A percentile compares a stretch with the other conserved stretches of the same genome.
Conservation (phyloP, 2,113 vertebrate species). For the Nesoenas mayeri region DNA sequence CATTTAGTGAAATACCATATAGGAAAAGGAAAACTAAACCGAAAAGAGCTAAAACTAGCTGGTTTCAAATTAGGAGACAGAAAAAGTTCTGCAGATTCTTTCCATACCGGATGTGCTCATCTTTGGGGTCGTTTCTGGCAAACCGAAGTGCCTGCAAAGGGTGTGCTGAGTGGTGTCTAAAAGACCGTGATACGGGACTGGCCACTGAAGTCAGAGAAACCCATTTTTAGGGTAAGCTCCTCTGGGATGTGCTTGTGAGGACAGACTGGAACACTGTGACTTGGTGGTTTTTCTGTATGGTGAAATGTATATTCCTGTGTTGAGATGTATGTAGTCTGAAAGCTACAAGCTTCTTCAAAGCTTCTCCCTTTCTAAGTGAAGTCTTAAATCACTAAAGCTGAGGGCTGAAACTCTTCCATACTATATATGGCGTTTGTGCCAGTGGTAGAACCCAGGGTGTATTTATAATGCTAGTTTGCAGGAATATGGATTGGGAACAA, state of each 20-base stretch:
- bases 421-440: slow-evolving; percentile 52
- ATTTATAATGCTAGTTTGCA: slow-evolving; percentile 33
- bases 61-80: not conserved
- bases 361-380: not conserved
- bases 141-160: not conserved
- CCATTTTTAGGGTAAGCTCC: not conserved
- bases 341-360: not conserved
- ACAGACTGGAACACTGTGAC: not conserved
- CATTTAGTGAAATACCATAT: slow-evolving; percentile 26
- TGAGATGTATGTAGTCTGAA: not conserved
- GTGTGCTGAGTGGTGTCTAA: not conserved
- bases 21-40: slow-evolving; percentile 10
- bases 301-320: not conserved
- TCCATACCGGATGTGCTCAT: not conserved
- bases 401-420: slow-evolving; percentile 15
- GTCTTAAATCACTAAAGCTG: slow-evolving; percentile 10
- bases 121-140: not conserved
- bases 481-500: slow-evolving; percentile 15
- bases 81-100: not conserved
- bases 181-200: not conserved
- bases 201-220: not conserved
- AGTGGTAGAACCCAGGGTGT: not conserved
- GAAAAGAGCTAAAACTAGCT: slow-evolving; percentile 1
- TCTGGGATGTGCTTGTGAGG: not conserved
- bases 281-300: not conserved